Evolutionary conservation across 2,113 vertebrate genomes (phyloP), one percentile per base, ranked within the genome.

Genomic region (Oncorhynchus gorbuscha): DNA sequence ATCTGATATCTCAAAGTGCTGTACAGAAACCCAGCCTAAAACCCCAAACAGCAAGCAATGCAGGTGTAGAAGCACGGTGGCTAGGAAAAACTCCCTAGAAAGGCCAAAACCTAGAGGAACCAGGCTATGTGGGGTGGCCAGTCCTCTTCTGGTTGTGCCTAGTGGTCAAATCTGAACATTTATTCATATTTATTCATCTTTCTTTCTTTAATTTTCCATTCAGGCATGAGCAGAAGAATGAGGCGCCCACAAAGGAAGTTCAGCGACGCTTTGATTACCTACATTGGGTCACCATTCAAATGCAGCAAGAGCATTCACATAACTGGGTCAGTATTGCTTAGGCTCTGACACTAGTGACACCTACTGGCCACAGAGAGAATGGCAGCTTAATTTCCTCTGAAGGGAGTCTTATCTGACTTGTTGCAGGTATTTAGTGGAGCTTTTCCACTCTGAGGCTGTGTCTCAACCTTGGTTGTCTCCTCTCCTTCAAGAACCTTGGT

Each of bases 311-410:
- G 39, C 65, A 69, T 35, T 68, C n/a, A 28, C 70, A 72, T 66
- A 81, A 73, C 58, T 79, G 79, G 71, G 77, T 74, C 74, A 35
- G 69, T 3, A 5, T 3, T 49, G 3, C 30, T 55, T 45, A 7
- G 48, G 11, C 30, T 26, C 66, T 49, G 58, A 30, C 73, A 28
- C 45, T 82, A 81, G 83, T 85, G 79, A 85, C 86, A 83, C 71
- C 86, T 77, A 8, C 81, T 82, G 85, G 81, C 55, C 45, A 76
- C n/a, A 58, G 1, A 12, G n/a, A 32, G 73, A 80, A 80, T 3
- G 62, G 35, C 76, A 61, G 5, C 16, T 18, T 70, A 22, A 32
- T 24, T 14, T 67, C 11, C 22, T 67, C 7, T 22, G 39, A 39
- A 39, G 8, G 61, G 61, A n/a, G 18, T 18, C 51, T 55, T 18